A percentile compares a stretch with the other conserved stretches of the same genome.
These are phyloP conservation scores for Mohoua ochrocephala DNA, from an alignment of 2,113 vertebrate species.

Conservation along the genomic window DNA sequence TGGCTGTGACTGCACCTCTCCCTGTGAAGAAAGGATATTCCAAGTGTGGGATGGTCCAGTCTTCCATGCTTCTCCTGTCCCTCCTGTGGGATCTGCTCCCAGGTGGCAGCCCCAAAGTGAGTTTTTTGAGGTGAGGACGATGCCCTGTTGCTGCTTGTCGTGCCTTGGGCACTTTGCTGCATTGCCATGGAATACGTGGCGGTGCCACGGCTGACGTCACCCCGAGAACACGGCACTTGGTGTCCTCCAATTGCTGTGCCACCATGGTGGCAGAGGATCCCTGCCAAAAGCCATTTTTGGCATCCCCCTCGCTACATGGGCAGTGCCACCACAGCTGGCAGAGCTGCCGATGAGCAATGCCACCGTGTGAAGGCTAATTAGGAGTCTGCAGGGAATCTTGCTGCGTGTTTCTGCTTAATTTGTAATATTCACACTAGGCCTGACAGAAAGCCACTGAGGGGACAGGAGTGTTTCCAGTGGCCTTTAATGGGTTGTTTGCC, in stretches of 20 bases:
- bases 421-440: background rate
- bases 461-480: background rate
- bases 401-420: background rate
- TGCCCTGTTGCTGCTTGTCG: accelerated
- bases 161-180: background rate
- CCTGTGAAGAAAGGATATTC: background rate
- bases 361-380: background rate
- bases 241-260: accelerated
- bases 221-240: accelerated
- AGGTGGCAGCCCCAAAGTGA: accelerated
- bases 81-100: background rate
- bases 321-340: background rate
- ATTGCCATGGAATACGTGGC: accelerated
- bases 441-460: conserved; percentile 5
- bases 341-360: background rate
- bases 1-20: background rate
- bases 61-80: background rate
- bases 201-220: accelerated
- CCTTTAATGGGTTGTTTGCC: conserved; percentile 10
- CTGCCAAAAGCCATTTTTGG: background rate
- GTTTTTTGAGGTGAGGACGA: background rate
- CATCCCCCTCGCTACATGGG: background rate
- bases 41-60: accelerated
- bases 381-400: background rate
- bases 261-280: accelerated